Evolutionary conservation across 1,140 invertebrate species (phyloP).

Genomic region (Drosophila repletoides): DNA sequence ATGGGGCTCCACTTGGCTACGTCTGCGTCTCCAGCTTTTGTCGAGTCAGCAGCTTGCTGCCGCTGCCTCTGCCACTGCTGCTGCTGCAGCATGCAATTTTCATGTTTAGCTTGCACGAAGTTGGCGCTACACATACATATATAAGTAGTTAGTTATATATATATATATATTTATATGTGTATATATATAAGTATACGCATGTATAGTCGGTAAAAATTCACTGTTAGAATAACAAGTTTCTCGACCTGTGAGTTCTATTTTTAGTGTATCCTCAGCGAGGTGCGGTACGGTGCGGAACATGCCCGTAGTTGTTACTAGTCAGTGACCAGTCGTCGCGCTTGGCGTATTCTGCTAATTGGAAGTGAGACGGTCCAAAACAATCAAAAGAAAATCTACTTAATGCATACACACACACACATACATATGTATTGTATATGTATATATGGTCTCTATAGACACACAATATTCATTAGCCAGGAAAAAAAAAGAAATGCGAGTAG

Average conservation of each 20-base stretch:
- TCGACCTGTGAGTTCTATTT: conserved; percentile 33
- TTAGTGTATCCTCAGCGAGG: conserved; percentile 39
- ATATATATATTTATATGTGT: conserved; percentile 7
- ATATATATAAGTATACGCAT: conserved; percentile 22
- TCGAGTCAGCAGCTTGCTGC: neutral
- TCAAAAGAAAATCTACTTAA: conserved; percentile 34
- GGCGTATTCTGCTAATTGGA: conserved; percentile 53
- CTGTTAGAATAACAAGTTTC: conserved; percentile 56
- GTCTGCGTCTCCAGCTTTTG: too few relatives aligned
- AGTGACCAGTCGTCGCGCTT: conserved; percentile 57
- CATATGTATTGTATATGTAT: neutral
- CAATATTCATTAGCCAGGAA: conserved; percentile 2
- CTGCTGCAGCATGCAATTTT: conserved; percentile 36
- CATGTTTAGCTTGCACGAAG: conserved; percentile 22
- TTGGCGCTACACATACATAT: conserved; percentile 13
- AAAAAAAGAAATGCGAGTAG: too few relatives aligned
- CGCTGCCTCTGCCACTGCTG: conserved; percentile 3
- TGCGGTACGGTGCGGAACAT: too few relatives aligned
- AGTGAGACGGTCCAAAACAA: conserved; percentile 22
- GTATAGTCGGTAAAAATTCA: conserved; percentile 42
- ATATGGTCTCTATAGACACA: neutral
- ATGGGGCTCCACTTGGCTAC: neutral
- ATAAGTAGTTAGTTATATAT: neutral
- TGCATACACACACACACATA: conserved; percentile 6
- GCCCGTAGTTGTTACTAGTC: conserved; percentile 16